Percentiles rank a stretch among this genome's conserved stretches.
These are phyloP conservation scores for Lerista edwardsae DNA, from an alignment of 2,797 vertebrate genomes.

Conservation along the genomic window DNA sequence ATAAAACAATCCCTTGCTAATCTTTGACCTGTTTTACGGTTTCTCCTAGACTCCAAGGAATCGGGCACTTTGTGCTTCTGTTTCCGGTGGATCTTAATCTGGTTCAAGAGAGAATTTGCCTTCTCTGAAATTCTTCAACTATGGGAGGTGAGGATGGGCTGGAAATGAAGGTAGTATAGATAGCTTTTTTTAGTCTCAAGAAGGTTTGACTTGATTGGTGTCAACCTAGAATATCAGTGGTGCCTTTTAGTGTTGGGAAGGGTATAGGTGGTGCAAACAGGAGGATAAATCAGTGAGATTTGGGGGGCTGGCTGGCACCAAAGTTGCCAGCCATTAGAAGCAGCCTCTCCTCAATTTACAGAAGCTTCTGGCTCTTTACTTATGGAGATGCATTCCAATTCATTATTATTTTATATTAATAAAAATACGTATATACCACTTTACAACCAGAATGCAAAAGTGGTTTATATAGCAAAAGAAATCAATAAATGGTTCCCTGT, in stretches of 20 bases:
- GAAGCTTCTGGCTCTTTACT: no score
- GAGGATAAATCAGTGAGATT: no score
- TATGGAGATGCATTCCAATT: no score
- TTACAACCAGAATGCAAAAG: no score
- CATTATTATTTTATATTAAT: no score
- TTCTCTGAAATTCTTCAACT: slow-evolving; percentile 88
- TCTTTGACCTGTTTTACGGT: background rate
- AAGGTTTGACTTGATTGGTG: background rate
- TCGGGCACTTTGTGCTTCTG: slow-evolving; percentile 92
- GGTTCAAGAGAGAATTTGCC: slow-evolving; percentile 93
- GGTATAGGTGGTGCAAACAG: background rate
- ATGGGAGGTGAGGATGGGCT: slow-evolving; percentile 85
- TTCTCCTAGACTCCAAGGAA: slow-evolving; percentile 86
- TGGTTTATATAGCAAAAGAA: no score
- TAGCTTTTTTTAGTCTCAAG: background rate
- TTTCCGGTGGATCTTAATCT: slow-evolving; percentile 94
- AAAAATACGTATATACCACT: no score
- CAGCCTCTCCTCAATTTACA: no score
- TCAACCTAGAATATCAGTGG: background rate
- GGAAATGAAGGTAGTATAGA: no score
- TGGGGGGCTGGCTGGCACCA: no score
- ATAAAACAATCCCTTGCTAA: background rate
- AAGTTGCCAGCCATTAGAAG: no score
- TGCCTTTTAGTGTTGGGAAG: background rate
- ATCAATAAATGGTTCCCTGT: no score